These are phyloP conservation scores for Artemisiospiza belli DNA, from an alignment of 2,113 vertebrate species.

Conservation along the genomic window DNA sequence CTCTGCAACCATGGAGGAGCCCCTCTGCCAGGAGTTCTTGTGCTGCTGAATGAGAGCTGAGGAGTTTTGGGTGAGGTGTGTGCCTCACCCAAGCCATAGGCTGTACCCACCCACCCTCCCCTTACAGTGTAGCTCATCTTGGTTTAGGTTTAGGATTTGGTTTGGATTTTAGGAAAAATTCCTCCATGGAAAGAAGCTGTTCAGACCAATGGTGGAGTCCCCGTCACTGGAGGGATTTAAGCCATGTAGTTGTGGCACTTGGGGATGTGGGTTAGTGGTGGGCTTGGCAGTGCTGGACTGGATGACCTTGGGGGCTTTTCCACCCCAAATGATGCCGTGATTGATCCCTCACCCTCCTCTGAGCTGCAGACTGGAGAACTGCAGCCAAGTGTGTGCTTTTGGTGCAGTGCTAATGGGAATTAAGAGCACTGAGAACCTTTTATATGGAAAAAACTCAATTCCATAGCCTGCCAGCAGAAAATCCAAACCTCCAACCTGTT, in stretches of 20 bases:
- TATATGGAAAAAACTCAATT: not conserved
- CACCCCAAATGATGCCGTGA: not conserved
- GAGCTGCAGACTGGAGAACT: not conserved
- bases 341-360: not conserved
- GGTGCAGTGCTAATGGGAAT: not conserved
- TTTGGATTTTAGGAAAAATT: not conserved
- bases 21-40: not conserved
- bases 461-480: not conserved
- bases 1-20: not conserved
- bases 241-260: rapidly evolving
- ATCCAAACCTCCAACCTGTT: not conserved
- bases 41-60: not conserved
- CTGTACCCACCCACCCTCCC: not conserved
- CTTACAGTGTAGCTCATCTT: not conserved
- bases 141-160: not conserved
- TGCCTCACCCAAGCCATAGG: rapidly evolving
- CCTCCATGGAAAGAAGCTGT: not conserved
- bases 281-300: not conserved
- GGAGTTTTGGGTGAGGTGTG: not conserved
- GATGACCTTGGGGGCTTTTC: not conserved
- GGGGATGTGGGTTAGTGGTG: not conserved
- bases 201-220: not conserved
- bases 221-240: not conserved
- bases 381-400: not conserved
- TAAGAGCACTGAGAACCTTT: not conserved